Conservation (phyloP, 2,113 vertebrate genomes). For the Enhydra lutris region DNA sequence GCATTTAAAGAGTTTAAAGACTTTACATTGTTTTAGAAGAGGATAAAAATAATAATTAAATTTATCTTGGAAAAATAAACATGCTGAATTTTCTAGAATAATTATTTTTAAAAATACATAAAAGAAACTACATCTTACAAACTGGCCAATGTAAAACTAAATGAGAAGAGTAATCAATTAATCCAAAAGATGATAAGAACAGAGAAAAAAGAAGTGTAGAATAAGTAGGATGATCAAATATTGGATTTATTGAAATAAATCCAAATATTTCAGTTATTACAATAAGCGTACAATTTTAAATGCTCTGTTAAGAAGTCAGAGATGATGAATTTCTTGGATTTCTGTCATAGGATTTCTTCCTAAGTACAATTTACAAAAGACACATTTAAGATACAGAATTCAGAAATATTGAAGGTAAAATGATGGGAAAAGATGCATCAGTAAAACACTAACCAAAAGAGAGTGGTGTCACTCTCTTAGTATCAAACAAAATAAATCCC, state of each 20-base stretch:
- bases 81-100: conserved; percentile 8
- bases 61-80: not conserved
- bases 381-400: not conserved
- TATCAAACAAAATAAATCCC: not conserved
- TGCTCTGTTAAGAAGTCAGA: not conserved
- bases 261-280: not conserved
- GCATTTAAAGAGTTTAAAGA: not conserved
- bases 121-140: not conserved
- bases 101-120: not conserved
- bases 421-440: not conserved
- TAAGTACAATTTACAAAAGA: not conserved
- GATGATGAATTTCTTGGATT: not conserved
- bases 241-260: not conserved
- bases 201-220: not conserved
- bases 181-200: not conserved
- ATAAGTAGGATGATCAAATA: not conserved
- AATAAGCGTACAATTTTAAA: not conserved
- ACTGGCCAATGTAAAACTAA: not conserved
- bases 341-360: not conserved
- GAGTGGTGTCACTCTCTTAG: not conserved
- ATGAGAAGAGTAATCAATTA: not conserved
- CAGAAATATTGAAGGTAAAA: not conserved
- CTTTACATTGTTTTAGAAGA: not conserved
- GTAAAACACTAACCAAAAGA: not conserved
- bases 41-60: not conserved